A percentile compares a stretch with the other conserved stretches of the same genome.
Conservation (phyloP, 2,113 vertebrate genomes). For the Cheirogaleus medius region DNA sequence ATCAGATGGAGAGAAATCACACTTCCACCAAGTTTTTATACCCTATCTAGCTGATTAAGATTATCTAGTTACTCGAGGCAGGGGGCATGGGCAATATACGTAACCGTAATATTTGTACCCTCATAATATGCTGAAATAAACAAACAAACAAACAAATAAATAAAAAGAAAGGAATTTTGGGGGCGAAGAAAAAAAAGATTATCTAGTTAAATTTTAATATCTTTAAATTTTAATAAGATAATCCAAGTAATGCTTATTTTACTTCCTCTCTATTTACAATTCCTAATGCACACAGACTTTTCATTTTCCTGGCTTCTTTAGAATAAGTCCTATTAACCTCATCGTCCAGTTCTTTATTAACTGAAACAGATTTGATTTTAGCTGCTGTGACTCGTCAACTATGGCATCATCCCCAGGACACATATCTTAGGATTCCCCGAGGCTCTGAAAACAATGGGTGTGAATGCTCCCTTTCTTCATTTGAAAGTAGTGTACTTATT, state of each 20-base stretch:
- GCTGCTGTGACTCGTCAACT: neutral
- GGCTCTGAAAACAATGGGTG: neutral
- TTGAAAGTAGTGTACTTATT: neutral
- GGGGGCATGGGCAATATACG: no score
- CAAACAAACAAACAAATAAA: no score
- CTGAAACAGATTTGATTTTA: neutral
- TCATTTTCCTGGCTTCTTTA: neutral
- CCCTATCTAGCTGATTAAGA: conserved; percentile 14
- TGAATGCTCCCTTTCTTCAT: neutral
- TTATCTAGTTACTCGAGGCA: neutral
- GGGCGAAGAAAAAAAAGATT: no score
- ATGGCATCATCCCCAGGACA: neutral
- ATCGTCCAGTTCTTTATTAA: conserved; percentile 26
- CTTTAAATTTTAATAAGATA: conserved; percentile 12
- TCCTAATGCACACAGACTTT: neutral
- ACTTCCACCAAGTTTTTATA: neutral
- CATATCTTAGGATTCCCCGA: neutral
- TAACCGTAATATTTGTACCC: no score
- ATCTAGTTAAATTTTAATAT: neutral
- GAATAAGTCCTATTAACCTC: neutral
- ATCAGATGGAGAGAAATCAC: neutral
- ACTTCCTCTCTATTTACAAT: neutral
- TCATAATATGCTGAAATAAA: no score
- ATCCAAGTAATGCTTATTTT: neutral
- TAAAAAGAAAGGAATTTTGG: no score